These are phyloP conservation scores for Drosophila pandora DNA, from an alignment of 1,140 invertebrate genomes.

Conservation along the genomic window DNA sequence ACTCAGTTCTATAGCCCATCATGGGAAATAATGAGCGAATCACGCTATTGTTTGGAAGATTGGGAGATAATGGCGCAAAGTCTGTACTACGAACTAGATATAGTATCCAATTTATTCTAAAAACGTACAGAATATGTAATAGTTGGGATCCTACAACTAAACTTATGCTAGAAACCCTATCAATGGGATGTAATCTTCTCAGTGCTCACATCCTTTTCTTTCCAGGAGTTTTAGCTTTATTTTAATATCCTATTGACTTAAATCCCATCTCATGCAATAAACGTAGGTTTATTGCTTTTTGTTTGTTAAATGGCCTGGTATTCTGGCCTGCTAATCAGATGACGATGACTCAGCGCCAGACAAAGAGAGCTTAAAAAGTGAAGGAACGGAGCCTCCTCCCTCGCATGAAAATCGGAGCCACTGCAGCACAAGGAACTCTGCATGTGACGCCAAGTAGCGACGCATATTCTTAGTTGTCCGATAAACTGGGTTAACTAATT, in stretches of 20 bases:
- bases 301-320: conserved; percentile 16
- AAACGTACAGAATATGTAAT: too few species aligned
- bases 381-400: conserved; percentile 1
- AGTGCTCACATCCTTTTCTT: too few species aligned
- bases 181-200: too few species aligned
- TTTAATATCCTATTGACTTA: background rate
- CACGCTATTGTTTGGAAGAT: too few species aligned
- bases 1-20: too few species aligned
- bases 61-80: too few species aligned
- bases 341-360: conserved; percentile 41
- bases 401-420: background rate
- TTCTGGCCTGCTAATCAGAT: conserved; percentile 28
- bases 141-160: too few species aligned
- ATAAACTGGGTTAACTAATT: conserved; percentile 11
- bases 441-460: background rate
- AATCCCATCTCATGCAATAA: background rate
- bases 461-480: conserved; percentile 12
- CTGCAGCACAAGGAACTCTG: background rate
- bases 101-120: too few species aligned
- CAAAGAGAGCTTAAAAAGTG: conserved; percentile 13
- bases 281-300: conserved; percentile 9
- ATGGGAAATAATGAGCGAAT: too few species aligned
- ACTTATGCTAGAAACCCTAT: too few species aligned
- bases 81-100: too few species aligned
- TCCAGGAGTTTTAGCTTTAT: background rate